phyloP scores from a whole-genome alignment of 2,797 vertebrate genomes.

The Tarsius wallacei region DNA sequence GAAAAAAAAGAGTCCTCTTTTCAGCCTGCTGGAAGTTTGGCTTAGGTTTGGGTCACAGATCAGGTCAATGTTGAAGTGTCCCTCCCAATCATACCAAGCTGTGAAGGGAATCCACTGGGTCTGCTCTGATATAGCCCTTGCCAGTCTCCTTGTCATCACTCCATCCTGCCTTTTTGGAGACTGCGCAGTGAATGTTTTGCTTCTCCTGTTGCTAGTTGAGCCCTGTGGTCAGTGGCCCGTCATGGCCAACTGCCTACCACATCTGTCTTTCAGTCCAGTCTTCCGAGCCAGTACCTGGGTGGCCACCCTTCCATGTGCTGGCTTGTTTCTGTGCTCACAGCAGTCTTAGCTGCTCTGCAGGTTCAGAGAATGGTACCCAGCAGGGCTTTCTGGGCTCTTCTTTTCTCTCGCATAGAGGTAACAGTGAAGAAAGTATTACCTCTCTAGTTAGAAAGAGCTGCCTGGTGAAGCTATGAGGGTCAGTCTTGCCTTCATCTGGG shows the following conservation, averaged over 20 bases:
- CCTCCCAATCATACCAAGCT: background rate
- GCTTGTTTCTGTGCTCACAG: background rate
- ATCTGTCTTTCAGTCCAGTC: background rate
- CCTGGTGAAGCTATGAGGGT: background rate
- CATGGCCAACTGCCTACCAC: background rate
- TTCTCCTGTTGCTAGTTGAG: constrained; percentile 62
- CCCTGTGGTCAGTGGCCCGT: background rate
- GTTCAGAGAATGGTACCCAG: background rate
- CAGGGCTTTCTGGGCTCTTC: background rate
- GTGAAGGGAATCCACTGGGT: background rate
- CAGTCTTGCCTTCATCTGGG: background rate
- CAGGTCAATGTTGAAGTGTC: constrained; percentile 34
- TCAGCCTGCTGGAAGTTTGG: background rate
- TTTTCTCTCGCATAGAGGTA: background rate
- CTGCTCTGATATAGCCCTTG: background rate
- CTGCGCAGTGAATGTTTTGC: constrained; percentile 44
- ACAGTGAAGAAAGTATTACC: background rate
- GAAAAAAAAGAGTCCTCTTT: constrained; percentile 46
- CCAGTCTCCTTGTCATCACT: constrained; percentile 71
- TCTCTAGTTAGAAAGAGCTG: background rate
- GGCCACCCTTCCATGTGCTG: background rate
- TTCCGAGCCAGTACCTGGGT: background rate
- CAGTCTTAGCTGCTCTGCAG: background rate
- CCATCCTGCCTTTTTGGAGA: constrained; percentile 4
- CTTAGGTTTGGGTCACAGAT: constrained; percentile 52